Conservation (phyloP, 2,113 vertebrate genomes). For the Canis aureus region DNA sequence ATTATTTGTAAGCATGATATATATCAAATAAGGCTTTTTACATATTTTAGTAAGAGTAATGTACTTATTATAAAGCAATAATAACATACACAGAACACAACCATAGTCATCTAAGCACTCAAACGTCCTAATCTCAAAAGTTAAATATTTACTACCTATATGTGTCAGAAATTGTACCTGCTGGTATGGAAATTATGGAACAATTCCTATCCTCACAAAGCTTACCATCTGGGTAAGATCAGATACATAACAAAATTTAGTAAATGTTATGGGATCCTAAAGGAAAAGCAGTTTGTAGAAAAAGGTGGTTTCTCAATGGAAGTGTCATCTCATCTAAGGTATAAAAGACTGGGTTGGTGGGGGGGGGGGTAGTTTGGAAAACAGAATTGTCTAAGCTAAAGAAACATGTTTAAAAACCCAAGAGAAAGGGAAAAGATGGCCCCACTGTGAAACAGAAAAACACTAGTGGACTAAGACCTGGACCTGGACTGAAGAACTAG, state of each 20-base stretch:
- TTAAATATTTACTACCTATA: neutral
- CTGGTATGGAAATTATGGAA: neutral
- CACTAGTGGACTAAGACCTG: neutral
- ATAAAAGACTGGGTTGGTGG: neutral
- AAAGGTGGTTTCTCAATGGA: neutral
- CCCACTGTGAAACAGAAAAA: neutral
- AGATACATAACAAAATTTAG: neutral
- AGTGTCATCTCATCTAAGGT: neutral
- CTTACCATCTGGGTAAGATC: neutral
- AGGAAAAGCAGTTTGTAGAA: neutral
- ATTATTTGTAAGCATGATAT: conserved; percentile 31
- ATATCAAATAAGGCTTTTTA: neutral
- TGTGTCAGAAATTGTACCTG: neutral
- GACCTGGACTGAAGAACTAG: neutral
- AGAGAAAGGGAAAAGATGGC: neutral
- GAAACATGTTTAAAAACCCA: neutral
- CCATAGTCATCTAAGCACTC: neutral
- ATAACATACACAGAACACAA: neutral
- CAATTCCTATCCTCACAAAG: neutral
- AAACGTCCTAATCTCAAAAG: neutral
- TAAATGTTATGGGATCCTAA: neutral
- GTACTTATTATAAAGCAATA: conserved; percentile 26
- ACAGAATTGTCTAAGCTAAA: neutral
- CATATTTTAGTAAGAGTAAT: neutral
- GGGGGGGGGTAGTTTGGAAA: neutral